Conservation (phyloP, 2,797 vertebrate species). For the Aplochiton taeniatus region DNA sequence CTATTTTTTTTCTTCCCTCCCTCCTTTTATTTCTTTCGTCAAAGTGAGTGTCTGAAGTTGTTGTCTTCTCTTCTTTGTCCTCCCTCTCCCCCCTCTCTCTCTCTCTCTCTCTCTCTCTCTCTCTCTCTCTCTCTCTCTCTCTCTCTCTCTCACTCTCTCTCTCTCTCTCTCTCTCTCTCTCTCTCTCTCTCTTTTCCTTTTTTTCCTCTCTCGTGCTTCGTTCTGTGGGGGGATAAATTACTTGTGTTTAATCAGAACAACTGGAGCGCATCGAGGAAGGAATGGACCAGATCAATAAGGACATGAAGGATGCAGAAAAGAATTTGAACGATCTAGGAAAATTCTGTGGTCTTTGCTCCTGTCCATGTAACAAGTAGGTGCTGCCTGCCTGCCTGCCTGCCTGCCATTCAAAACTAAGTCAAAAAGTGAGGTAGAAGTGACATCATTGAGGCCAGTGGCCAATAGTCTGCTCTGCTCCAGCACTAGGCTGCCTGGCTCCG, state of each 20-base stretch:
- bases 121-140: slow-evolving; percentile 78
- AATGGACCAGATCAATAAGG: slow-evolving; percentile 99
- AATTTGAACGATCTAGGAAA: slow-evolving; percentile 99
- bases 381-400: slow-evolving; percentile 95
- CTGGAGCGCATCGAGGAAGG: slow-evolving; percentile 99
- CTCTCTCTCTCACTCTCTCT: slow-evolving; percentile 83
- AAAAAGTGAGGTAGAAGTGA: slow-evolving; percentile 63
- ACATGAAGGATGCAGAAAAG: slow-evolving; percentile 99
- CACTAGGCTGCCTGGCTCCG: slow-evolving; percentile 33
- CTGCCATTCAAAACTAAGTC: slow-evolving; percentile 62
- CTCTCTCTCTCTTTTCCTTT: slow-evolving; percentile 87
- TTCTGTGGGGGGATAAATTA: slow-evolving; percentile 99
- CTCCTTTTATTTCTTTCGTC: slow-evolving; percentile 82
- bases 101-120: slow-evolving; percentile 76
- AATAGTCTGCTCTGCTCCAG: slow-evolving; percentile 64
- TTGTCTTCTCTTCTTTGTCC: slow-evolving; percentile 84
- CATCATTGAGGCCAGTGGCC: slow-evolving; percentile 62
- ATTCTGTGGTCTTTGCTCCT: slow-evolving; percentile 99
- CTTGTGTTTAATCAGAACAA: slow-evolving; percentile 99
- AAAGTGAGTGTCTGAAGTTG: slow-evolving; percentile 99
- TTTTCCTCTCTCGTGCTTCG: slow-evolving; percentile 91
- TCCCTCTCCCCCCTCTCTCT: slow-evolving; percentile 81
- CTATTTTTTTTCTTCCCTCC: slow-evolving; percentile 81
- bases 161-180: slow-evolving; percentile 65
- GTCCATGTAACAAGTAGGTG: slow-evolving; percentile 99